These are phyloP conservation scores for Thalassaphorura encarpata DNA, from an alignment of 1,140 invertebrate genomes.

Conservation along the genomic window DNA sequence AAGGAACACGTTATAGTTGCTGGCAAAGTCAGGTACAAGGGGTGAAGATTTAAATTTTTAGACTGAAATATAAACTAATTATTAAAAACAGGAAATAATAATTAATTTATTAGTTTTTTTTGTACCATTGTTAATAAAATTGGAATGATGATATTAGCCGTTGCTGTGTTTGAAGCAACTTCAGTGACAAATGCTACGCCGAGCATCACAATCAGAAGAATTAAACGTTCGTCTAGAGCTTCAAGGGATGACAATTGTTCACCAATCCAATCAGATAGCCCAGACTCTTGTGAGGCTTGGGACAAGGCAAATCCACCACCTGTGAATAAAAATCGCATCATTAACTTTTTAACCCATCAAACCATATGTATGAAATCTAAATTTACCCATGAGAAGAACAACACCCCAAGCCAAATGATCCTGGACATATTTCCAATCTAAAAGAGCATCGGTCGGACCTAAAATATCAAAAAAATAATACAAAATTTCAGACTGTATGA, in stretches of 20 bases:
- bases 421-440: conserved; percentile 66
- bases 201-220: conserved; percentile 38
- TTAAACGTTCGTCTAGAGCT: conserved; percentile 31
- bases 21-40: conserved; percentile 48
- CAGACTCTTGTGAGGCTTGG: conserved; percentile 56
- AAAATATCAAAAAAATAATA: too few relatives aligned
- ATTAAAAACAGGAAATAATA: not conserved
- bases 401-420: conserved; percentile 63
- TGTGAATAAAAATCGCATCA: too few relatives aligned
- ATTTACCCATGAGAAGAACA: conserved; percentile 14
- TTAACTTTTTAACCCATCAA: too few relatives aligned
- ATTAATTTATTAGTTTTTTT: not conserved
- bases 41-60: too few relatives aligned
- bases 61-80: conserved; percentile 40
- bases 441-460: conserved; percentile 46
- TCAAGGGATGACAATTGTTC: conserved; percentile 37
- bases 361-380: too few relatives aligned
- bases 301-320: conserved; percentile 41
- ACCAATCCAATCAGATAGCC: conserved; percentile 62
- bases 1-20: conserved; percentile 43
- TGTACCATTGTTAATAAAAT: conserved; percentile 46
- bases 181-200: conserved; percentile 56
- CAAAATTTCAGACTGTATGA: too few relatives aligned
- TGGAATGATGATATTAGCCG: conserved; percentile 66
- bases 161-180: conserved; percentile 69